Conservation (phyloP, 2,113 vertebrate genomes). For the Nesogale talazaci region DNA sequence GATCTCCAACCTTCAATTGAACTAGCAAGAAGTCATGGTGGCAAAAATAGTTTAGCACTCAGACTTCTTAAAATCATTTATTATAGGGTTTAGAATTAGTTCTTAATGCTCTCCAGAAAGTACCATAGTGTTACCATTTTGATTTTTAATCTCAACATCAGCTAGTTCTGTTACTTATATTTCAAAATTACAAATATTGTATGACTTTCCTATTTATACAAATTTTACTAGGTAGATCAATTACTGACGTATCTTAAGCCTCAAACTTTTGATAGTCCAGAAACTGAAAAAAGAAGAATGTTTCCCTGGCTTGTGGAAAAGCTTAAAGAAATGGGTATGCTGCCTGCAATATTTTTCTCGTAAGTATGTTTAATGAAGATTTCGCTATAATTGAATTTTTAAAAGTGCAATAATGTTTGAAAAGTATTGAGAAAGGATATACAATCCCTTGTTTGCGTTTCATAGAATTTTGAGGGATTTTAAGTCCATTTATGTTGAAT, state of each 20-base stretch:
- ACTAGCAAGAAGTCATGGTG: background rate
- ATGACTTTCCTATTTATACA: background rate
- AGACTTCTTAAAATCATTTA: background rate
- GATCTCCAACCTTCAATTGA: background rate
- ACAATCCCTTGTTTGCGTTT: background rate
- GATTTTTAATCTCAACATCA: background rate
- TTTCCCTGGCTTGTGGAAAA: constrained; percentile 64
- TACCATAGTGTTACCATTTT: background rate
- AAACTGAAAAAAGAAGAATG: background rate
- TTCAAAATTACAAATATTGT: background rate
- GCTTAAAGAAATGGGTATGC: constrained; percentile 55
- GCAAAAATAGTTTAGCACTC: background rate
- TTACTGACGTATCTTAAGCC: constrained; percentile 48
- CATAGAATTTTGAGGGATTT: background rate
- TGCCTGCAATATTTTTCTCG: constrained; percentile 67
- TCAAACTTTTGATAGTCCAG: constrained; percentile 42
- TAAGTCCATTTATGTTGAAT: background rate
- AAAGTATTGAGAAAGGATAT: background rate
- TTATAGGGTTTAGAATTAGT: too few species aligned
- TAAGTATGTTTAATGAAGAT: constrained; percentile 42
- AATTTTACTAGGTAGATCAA: constrained; percentile 40
- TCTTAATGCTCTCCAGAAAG: background rate
- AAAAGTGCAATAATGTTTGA: background rate
- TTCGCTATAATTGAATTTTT: background rate
- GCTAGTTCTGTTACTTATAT: background rate